Conservation (phyloP, 2,888 invertebrate species). For the Halictus quadricinctus region DNA sequence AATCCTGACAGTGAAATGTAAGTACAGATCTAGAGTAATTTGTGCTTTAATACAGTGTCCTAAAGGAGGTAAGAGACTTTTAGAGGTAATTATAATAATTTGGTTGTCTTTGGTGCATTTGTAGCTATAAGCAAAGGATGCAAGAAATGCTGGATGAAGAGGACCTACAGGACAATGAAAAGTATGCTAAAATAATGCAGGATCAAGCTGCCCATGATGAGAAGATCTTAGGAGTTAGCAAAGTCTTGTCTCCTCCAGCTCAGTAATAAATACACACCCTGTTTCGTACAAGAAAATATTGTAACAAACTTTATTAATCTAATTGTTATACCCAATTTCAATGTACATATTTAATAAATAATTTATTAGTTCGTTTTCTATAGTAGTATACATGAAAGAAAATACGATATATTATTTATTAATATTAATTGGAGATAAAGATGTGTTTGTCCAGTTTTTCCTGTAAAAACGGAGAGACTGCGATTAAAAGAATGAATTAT, state of each 20-base stretch:
- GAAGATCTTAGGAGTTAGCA: constrained; percentile 78
- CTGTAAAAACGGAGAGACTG: constrained; percentile 26
- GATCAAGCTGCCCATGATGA: constrained; percentile 80
- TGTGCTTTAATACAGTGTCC: neutral
- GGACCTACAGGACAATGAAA: constrained; percentile 84
- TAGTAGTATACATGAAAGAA: constrained; percentile 13
- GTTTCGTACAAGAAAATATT: constrained; percentile 27
- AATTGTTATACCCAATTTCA: neutral
- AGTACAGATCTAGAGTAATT: constrained; percentile 68
- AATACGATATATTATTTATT: constrained; percentile 29
- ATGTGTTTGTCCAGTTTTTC: constrained; percentile 42
- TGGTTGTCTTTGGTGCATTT: constrained; percentile 74
- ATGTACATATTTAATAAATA: constrained; percentile 40
- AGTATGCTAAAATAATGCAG: constrained; percentile 80
- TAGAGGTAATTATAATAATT: neutral
- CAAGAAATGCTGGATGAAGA: constrained; percentile 90
- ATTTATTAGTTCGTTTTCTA: constrained; percentile 42
- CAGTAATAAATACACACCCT: constrained; percentile 54
- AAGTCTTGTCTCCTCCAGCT: constrained; percentile 73
- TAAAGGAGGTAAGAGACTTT: neutral
- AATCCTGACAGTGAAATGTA: constrained; percentile 93
- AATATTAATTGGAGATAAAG: constrained; percentile 33
- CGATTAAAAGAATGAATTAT: constrained; percentile 28
- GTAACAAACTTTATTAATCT: constrained; percentile 8
- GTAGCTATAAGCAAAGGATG: constrained; percentile 91